phyloP scores from a whole-genome alignment of 2,113 vertebrate genomes.

The Cisticola juncidis region DNA sequence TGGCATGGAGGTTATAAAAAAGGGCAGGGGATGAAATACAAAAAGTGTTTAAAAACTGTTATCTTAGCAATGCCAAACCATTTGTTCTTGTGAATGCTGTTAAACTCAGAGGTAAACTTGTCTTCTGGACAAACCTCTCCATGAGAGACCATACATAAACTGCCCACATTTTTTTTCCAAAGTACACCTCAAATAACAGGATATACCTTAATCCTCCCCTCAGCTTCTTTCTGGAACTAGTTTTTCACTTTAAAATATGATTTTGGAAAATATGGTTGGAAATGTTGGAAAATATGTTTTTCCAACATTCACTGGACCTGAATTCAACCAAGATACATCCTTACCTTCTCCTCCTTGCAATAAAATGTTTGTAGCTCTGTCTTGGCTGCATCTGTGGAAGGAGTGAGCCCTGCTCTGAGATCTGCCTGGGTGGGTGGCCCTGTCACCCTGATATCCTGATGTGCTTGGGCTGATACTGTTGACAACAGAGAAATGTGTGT shows the following conservation, averaged over 20 bases:
- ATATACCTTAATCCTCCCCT: not conserved
- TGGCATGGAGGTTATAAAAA: not conserved
- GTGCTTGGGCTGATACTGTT: not conserved
- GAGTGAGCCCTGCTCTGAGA: not conserved
- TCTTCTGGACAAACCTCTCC: not conserved
- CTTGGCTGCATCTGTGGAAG: not conserved
- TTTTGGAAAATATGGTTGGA: too few species aligned
- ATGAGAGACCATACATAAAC: not conserved
- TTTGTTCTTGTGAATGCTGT: not conserved
- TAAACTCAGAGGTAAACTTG: not conserved
- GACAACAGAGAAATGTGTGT: not conserved
- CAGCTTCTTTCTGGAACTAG: not conserved
- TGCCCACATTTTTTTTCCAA: not conserved
- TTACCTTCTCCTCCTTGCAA: not conserved
- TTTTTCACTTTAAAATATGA: not conserved
- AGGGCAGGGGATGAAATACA: not conserved
- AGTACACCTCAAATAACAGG: not conserved
- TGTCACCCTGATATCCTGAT: not conserved
- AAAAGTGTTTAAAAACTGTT: not conserved
- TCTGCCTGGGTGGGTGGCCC: not conserved
- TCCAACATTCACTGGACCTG: not conserved
- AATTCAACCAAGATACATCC: not conserved
- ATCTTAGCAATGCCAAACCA: not conserved
- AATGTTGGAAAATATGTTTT: too few species aligned
- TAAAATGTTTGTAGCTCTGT: not conserved